Conservation (phyloP, 2,113 vertebrate genomes). For the Collichthys lucidus region DNA sequence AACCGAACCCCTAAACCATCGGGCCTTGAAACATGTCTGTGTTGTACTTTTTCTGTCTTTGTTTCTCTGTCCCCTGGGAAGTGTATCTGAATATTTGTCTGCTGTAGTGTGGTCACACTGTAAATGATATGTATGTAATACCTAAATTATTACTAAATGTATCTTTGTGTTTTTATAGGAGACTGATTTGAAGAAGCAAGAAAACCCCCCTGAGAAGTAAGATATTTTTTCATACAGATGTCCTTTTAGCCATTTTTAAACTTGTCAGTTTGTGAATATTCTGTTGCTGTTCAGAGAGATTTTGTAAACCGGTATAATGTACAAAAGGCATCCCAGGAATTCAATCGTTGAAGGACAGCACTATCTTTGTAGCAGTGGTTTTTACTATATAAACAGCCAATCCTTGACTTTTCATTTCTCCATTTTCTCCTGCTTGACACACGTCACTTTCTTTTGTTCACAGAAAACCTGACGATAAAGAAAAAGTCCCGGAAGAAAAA, state of each 20-base stretch:
- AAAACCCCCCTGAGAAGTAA: conserved; percentile 41
- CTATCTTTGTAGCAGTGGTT: too few relatives aligned
- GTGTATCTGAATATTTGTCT: background rate
- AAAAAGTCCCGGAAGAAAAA: background rate
- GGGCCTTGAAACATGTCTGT: too few relatives aligned
- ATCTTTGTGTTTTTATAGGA: too few relatives aligned
- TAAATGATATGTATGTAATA: background rate
- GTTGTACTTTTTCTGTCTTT: background rate
- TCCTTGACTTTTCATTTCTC: background rate
- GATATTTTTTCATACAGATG: background rate
- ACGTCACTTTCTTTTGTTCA: background rate
- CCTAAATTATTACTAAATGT: too few relatives aligned
- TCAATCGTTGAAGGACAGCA: background rate
- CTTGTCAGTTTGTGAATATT: background rate
- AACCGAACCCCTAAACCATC: too few relatives aligned
- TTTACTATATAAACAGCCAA: background rate
- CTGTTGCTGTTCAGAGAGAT: background rate
- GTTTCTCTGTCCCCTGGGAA: background rate
- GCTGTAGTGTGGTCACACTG: too few relatives aligned
- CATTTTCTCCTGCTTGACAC: background rate
- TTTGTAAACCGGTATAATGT: too few relatives aligned
- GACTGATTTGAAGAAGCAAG: background rate
- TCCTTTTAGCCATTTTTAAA: too few relatives aligned
- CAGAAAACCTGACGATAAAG: conserved; percentile 27
- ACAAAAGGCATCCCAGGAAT: background rate